Percentiles rank a stretch among this genome's conserved stretches.
Evolutionary conservation across 1,140 invertebrate genomes (phyloP).

Genomic region (Palaemon carinicauda): DNA sequence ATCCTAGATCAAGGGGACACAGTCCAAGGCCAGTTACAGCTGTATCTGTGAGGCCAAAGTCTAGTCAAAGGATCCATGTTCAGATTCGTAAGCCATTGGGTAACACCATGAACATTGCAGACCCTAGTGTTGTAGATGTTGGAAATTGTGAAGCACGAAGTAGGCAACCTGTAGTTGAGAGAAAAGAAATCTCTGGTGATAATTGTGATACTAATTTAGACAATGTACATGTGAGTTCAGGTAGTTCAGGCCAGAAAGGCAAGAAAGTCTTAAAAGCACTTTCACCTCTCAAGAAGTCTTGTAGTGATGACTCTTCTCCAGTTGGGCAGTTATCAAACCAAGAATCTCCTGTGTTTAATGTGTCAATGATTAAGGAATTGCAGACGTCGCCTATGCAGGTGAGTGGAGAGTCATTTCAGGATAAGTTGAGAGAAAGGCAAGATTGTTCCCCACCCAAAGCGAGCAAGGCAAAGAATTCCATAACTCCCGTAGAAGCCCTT

Average conservation of each 20-base stretch:
- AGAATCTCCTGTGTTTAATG: slow-evolving; percentile 51
- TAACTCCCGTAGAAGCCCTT: slow-evolving; percentile 12
- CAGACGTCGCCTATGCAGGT: slow-evolving; percentile 55
- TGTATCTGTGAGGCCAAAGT: slow-evolving; percentile 38
- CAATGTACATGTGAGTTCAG: background rate
- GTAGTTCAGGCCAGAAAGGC: background rate
- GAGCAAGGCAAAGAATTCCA: slow-evolving; percentile 18
- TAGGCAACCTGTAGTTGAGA: background rate
- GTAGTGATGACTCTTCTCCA: slow-evolving; percentile 35
- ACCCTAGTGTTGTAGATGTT: slow-evolving; percentile 16
- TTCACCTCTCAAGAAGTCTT: slow-evolving; percentile 3
- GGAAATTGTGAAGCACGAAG: background rate
- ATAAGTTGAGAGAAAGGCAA: slow-evolving; percentile 14
- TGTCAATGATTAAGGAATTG: slow-evolving; percentile 49
- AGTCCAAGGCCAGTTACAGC: background rate
- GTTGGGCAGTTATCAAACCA: slow-evolving; percentile 35
- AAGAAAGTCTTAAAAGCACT: slow-evolving; percentile 14
- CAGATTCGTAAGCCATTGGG: slow-evolving; percentile 2
- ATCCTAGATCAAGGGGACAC: background rate
- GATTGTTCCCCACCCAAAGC: slow-evolving; percentile 21
- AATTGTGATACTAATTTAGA: slow-evolving; percentile 31
- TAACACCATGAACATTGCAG: slow-evolving; percentile 43
- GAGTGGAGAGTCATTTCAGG: slow-evolving; percentile 43
- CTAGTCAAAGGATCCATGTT: slow-evolving; percentile 31
- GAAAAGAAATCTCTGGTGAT: background rate